phyloP scores from a whole-genome alignment of 1,140 invertebrate genomes.

The Nephotettix cincticeps region DNA sequence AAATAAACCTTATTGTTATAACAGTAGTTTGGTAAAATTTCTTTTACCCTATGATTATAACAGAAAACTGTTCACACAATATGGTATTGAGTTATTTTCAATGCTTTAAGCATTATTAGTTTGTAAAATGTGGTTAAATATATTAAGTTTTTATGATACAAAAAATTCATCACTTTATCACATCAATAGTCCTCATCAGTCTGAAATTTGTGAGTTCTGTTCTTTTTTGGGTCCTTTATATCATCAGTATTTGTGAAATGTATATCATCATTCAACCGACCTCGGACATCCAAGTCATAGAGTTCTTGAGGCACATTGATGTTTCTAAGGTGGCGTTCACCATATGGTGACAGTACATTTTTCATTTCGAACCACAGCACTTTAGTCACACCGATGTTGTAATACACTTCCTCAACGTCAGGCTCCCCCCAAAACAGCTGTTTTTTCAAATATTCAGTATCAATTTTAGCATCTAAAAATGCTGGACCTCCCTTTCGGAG shows the following conservation, averaged over 20 bases:
- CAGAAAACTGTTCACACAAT: no score
- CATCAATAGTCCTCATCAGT: no score
- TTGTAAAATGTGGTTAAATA: no score
- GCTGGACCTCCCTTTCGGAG: not conserved
- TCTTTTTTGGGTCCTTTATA: not conserved
- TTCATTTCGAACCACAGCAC: not conserved
- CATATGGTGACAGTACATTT: not conserved
- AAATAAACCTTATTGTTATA: no score
- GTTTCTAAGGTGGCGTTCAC: not conserved
- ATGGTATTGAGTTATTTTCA: no score
- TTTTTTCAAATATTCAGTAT: not conserved
- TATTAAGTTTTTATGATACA: no score
- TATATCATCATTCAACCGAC: not conserved
- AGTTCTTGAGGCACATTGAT: not conserved
- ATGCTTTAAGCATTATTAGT: no score
- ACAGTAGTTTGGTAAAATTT: no score
- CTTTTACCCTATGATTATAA: no score
- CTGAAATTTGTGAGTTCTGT: not conserved
- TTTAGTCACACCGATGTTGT: not conserved
- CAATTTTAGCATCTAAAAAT: not conserved
- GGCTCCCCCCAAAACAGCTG: not conserved
- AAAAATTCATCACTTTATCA: no score
- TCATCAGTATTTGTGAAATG: not conserved
- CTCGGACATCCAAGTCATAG: not conserved
- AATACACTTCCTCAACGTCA: not conserved